Base-by-base conservation (phyloP, 2,113 vertebrate species). In the Gymnogyps californianus region DNA sequence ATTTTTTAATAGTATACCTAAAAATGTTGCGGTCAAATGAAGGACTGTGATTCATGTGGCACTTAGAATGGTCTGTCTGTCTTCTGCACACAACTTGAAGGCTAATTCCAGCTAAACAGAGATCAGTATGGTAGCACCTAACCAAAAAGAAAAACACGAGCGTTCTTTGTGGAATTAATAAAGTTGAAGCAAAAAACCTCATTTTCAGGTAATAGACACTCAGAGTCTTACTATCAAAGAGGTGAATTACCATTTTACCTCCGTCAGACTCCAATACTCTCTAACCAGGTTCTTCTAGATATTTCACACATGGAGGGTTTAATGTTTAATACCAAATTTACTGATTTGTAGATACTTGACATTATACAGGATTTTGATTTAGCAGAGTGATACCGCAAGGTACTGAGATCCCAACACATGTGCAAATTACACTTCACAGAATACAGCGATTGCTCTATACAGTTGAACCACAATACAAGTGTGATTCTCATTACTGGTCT, bases 1-100 rank as follows among this genome's bases (percentile, higher is more conserved):
- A 96, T 96, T 97, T 97, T 96, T 97, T 93, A 96, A 97, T 83
- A 93, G 90, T 86, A 83, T 89, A 90, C 92, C 93, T 96, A 95
- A 93, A 96, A 97, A 76, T 76, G 69, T 75, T 94, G 90, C 24
- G 21, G 93, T 97, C 72, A 95, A 94, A 96, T 58, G 79, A 94
- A 91, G 81, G 80, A 69, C 61, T 89, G 70, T 91, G 93, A 96
- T 97, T 96, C 77, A 92, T 93, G 83, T 95, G 72, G 91, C 65
- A 82, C 93, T 93, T 94, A 55, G n/a, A 62, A 81, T 75, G 51
- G 34, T 79, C 87, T 69, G 79, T 85, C 61, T 96, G 78, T 67
- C 90, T 91, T 72, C 51, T 78, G 49, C 86, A 91, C 40, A 65
- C 65, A 65, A 81, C 8, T 57, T 70, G 59, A 89, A 89, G 66